Evolutionary conservation across 2,797 vertebrate species (phyloP).

Genomic region (Geotrypetes seraphini): DNA sequence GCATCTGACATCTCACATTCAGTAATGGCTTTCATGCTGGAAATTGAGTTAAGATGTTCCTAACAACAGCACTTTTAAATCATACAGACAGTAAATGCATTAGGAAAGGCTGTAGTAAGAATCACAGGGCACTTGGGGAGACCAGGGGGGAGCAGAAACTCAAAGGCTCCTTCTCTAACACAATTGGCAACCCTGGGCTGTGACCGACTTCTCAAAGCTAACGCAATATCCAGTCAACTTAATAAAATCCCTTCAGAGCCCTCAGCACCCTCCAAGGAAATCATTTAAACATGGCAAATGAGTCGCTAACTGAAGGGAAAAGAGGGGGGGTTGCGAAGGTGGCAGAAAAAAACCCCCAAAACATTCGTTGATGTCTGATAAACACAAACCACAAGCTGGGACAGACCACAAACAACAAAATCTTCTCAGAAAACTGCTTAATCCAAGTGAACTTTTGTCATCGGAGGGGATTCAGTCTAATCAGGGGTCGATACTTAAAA

Average conservation of each 20-base stretch:
- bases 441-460: no score
- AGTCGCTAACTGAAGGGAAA: neutral
- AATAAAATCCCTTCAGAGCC: neutral
- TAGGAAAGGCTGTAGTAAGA: neutral
- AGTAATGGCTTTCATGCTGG: constrained; percentile 21
- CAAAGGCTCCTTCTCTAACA: neutral
- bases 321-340: neutral
- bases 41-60: constrained; percentile 18
- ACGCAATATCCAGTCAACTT: neutral
- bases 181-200: fast-evolving
- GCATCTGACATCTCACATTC: neutral
- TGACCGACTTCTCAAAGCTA: fast-evolving
- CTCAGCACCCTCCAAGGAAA: neutral
- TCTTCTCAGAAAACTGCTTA: no score
- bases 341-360: neutral
- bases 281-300: fast-evolving
- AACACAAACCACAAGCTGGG: no score
- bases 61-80: neutral
- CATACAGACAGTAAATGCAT: neutral
- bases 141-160: neutral
- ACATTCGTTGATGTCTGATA: no score
- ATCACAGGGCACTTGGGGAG: no score
- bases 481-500: no score
- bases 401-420: no score
- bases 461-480: no score